phyloP scores from a whole-genome alignment of 1,140 invertebrate species.

The Drosophila pachea region DNA sequence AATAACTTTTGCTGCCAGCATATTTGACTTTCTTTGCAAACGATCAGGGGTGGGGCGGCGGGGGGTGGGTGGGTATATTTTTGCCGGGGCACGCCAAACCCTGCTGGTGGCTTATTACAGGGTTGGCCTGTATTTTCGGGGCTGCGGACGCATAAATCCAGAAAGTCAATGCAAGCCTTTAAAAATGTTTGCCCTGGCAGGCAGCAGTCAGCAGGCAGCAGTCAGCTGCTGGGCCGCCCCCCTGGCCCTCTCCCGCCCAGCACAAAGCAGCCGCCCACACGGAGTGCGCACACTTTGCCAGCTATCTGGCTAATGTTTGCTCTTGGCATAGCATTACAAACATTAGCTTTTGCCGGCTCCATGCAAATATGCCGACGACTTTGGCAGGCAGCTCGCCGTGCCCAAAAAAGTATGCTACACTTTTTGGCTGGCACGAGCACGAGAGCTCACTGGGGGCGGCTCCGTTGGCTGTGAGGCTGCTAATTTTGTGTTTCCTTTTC shows the following conservation, averaged over 20 bases:
- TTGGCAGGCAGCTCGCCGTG: slow-evolving; percentile 43
- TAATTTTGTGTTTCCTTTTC: slow-evolving; percentile 66
- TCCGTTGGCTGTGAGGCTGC: slow-evolving; percentile 26
- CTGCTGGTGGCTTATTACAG: slow-evolving; percentile 21
- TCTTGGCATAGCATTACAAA: slow-evolving; percentile 53
- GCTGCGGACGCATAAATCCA: slow-evolving; percentile 42
- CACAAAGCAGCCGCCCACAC: not conserved
- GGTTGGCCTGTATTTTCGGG: slow-evolving; percentile 23
- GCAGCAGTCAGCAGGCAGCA: slow-evolving; percentile 14
- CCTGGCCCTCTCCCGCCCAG: not conserved
- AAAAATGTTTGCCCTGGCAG: slow-evolving; percentile 30
- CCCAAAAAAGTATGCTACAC: slow-evolving; percentile 67
- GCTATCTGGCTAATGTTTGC: slow-evolving; percentile 53
- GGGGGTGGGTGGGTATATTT: slow-evolving; percentile 4
- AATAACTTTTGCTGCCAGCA: slow-evolving; percentile 69
- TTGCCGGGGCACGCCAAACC: slow-evolving; percentile 5
- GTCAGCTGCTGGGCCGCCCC: slow-evolving; percentile 4
- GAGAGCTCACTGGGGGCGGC: slow-evolving; percentile 19
- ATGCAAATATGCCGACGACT: slow-evolving; percentile 64
- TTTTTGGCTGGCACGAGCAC: slow-evolving; percentile 23
- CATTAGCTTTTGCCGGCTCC: slow-evolving; percentile 48
- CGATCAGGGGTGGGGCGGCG: not conserved
- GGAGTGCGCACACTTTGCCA: slow-evolving; percentile 32
- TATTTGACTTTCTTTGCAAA: slow-evolving; percentile 54
- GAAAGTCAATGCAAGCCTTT: slow-evolving; percentile 50